Evolutionary conservation across 1,140 invertebrate species (phyloP).

Genomic region (Octopus sinensis): DNA sequence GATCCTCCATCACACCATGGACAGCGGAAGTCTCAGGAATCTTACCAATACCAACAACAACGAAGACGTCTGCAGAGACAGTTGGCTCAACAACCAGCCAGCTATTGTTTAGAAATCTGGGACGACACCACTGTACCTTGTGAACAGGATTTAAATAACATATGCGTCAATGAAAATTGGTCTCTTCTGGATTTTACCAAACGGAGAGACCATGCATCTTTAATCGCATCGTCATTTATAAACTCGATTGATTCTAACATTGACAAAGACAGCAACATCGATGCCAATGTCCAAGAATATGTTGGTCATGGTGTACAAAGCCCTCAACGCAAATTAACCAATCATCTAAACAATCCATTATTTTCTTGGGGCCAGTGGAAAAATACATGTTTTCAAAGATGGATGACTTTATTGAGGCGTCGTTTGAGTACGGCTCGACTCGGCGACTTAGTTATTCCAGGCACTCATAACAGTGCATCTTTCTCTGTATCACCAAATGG

Average conservation of each 20-base stretch:
- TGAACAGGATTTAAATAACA: constrained; percentile 12
- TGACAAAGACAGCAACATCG: too few species aligned
- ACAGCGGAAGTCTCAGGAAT: too few species aligned
- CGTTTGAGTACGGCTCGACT: not conserved
- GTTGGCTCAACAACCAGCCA: constrained; percentile 11
- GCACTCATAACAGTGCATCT: constrained; percentile 10
- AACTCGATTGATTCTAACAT: too few species aligned
- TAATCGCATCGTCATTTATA: too few species aligned
- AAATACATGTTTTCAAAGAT: not conserved
- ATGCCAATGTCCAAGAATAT: too few species aligned
- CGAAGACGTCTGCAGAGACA: not conserved
- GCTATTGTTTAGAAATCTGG: constrained; percentile 15
- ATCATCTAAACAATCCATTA: too few species aligned
- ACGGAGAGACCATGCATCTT: not conserved
- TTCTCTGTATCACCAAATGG: constrained; percentile 1
- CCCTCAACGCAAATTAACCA: too few species aligned
- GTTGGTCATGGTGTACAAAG: too few species aligned
- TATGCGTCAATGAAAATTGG: not conserved
- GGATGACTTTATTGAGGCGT: not conserved
- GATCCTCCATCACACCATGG: too few species aligned
- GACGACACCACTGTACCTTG: not conserved
- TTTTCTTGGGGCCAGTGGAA: not conserved
- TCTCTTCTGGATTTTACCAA: not conserved
- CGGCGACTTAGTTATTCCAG: constrained; percentile 7
- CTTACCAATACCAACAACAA: not conserved